Evolutionary conservation across 2,113 vertebrate genomes (phyloP), one percentile per base, ranked within the genome.

Genomic region (Siphamia tubifer): DNA sequence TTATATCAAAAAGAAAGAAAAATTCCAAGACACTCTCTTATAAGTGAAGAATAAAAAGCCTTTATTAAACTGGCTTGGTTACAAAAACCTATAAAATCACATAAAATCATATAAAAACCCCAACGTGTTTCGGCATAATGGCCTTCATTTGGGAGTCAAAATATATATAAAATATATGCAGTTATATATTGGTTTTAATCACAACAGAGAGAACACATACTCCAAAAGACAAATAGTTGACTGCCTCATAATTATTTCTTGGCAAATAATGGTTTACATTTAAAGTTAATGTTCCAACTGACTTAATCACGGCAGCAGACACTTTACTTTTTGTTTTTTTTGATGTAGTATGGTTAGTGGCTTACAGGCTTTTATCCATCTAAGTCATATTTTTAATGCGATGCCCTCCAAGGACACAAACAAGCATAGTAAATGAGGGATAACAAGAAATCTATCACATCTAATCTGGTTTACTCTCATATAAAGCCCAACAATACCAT

Each of bases 361-460:
- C n/a, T n/a, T 42, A 25, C 30, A 28, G 19, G 30, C 21, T 6
- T 48, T 62, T 53, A 53, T 44, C 60, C 6, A 47, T 62, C 32
- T 42, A 12, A 28, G 35, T 58, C 24, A n/a, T 17, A 13, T 19
- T 42, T 13, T 48, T 49, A 64, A 68, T 64, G 35, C 35, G 34
- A 28, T 42, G 20, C 31, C 64, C 65, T 38, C 47, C 27, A 39
- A 60, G 32, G 58, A 58, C 74, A n/a, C n/a, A n/a, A n/a, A 57
- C 23, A 36, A 23, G 44, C 30, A 53, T 71, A 62, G 5, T 67
- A 47, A 75, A 64, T 61, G 67, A 21, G 23, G 53, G 38, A 45
- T 40, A 75, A 51, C 56, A 52, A 45, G 57, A 67, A 63, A 62
- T 66, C 54, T 54, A 66, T 82, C 65, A 56, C 24, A 44, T 58